Base-by-base conservation (phyloP, 2,888 invertebrate genomes). In the Phlogophora meticulosa region DNA sequence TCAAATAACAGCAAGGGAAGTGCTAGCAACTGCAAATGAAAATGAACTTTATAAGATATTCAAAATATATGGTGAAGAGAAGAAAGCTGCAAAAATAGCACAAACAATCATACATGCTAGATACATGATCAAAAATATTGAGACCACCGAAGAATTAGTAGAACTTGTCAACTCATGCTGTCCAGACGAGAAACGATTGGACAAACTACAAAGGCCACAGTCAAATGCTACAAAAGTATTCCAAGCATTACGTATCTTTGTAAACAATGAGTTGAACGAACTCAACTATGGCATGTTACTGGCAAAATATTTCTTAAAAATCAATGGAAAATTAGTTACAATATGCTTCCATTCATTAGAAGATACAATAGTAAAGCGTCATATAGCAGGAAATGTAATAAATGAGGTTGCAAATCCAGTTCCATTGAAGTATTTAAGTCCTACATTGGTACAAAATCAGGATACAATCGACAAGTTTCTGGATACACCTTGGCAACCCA, bases 181-280 rank as follows among this genome's bases (percentile, higher is more conserved):
- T 70, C 93, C 96, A 0, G 95, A 96, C 80, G 95, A 96, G 55
- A 81, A 94, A 45, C 92, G 97, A 53, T 85, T 96, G 22, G 98
- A 99, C 88, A 97, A 97, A 90, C 86, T 99, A 10, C 97, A 97
- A 64, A 95, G 98, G 71, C 96, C 96, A 2, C 93, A 97, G 3
- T 98, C 99, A 85, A 96, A 96, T 69, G 99, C 99, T 0, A 99
- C 99, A 0, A 99, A 98, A 95, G 97, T 98, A 0, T 99, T 99
- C 93, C 97, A 99, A 95, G 99, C 99, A 0, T 91, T 99, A 72
- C 96, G 99, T 70, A 99, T 99, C 85, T 99, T 99, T 92, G 98
- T 99, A 0, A 99, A 99, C 89, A 98, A 99, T 90, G 99, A 99
- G 94, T 93, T 99, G 0, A 99, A 99, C 90, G 99, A 99, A 95